These are phyloP conservation scores for Xiphorhynchus erythropygius DNA, from an alignment of 2,797 vertebrate species.

Conservation along the genomic window DNA sequence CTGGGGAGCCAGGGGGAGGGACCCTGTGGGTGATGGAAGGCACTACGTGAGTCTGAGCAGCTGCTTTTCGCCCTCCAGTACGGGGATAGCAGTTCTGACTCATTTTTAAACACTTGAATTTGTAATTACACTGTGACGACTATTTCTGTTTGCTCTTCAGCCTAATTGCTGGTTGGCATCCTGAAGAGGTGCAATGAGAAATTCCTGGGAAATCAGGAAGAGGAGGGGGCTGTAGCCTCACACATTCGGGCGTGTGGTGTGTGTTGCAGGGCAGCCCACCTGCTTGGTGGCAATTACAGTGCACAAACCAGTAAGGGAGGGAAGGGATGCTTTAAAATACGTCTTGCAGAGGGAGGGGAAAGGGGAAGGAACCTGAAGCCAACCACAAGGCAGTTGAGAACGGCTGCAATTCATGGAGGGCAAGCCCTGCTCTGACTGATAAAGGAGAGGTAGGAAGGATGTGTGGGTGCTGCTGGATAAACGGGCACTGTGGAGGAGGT, in stretches of 20 bases:
- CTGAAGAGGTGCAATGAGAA: neutral
- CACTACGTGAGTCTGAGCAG: neutral
- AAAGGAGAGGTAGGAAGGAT: neutral
- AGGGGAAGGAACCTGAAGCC: neutral
- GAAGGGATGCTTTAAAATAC: neutral
- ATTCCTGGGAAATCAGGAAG: neutral
- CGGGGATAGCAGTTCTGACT: conserved; percentile 8
- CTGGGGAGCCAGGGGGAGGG: neutral
- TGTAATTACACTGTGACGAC: neutral
- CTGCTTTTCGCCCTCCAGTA: neutral
- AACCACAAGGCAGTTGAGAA: neutral
- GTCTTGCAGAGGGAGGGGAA: neutral
- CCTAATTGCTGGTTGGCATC: neutral
- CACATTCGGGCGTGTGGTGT: fast-evolving
- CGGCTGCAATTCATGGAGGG: fast-evolving
- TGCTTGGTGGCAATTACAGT: neutral
- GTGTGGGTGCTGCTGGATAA: neutral
- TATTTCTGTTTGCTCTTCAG: conserved; percentile 2
- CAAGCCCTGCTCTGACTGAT: neutral
- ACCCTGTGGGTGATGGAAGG: neutral
- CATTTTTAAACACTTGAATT: neutral
- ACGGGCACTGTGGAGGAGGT: neutral
- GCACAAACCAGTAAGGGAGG: neutral
- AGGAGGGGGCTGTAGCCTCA: neutral
- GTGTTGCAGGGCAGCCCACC: neutral